Evolutionary conservation across 2,888 invertebrate genomes (phyloP).

Genomic region (Strigamia transsilvanica): DNA sequence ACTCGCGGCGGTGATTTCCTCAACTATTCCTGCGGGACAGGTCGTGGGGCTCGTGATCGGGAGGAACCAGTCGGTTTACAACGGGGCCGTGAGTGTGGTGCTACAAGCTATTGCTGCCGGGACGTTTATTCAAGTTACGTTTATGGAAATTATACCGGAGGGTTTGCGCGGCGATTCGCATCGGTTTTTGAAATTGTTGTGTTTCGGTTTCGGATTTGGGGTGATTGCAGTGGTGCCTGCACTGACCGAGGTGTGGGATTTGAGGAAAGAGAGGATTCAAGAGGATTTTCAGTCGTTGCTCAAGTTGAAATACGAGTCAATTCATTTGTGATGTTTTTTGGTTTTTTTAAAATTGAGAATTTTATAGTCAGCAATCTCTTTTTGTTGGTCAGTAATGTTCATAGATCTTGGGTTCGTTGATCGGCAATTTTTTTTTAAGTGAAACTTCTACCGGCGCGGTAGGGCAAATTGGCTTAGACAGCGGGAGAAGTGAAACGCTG

Average conservation of each 20-base stretch:
- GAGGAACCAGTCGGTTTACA: constrained; percentile 57
- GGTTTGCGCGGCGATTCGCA: constrained; percentile 52
- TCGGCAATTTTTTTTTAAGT: too few relatives aligned
- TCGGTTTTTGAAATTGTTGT: constrained; percentile 12
- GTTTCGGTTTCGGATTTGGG: constrained; percentile 19
- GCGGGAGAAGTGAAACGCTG: too few relatives aligned
- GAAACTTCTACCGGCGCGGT: too few relatives aligned
- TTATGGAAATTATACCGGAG: constrained; percentile 61
- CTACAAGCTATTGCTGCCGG: constrained; percentile 61
- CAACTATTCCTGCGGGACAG: constrained; percentile 61
- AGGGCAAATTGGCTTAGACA: too few relatives aligned
- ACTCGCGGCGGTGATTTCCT: constrained; percentile 59
- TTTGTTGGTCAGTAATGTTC: too few relatives aligned
- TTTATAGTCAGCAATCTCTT: too few relatives aligned
- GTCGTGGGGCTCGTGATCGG: constrained; percentile 58
- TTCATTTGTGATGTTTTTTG: neutral
- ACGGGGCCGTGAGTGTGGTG: constrained; percentile 58
- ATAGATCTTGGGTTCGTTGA: too few relatives aligned
- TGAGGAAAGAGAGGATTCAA: too few relatives aligned
- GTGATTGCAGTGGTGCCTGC: constrained; percentile 6
- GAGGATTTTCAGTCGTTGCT: constrained; percentile 30
- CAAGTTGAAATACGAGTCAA: neutral
- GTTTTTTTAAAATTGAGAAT: neutral
- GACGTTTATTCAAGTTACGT: constrained; percentile 62
- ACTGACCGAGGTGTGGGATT: neutral